Conservation (phyloP, 2,888 invertebrate species). For the Dusona sp. region DNA sequence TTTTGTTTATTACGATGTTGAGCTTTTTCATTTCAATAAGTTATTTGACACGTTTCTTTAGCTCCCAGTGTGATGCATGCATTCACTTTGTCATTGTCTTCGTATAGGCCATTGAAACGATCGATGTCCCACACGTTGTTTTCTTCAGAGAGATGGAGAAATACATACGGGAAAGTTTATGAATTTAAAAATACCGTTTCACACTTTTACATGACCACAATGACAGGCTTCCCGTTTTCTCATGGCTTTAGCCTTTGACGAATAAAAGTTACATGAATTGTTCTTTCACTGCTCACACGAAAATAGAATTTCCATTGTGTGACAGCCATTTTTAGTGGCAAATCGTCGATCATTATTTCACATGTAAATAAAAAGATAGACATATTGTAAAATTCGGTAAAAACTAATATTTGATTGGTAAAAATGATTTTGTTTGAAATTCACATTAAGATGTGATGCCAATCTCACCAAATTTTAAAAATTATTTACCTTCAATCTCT, state of each 20-base stretch:
- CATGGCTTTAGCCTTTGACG: not conserved
- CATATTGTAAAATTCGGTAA: not conserved
- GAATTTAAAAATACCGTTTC: not conserved
- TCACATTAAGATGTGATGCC: not conserved
- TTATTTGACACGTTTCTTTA: conserved; percentile 45
- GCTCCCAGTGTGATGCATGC: conserved; percentile 16
- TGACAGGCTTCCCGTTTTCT: not conserved
- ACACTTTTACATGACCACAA: not conserved
- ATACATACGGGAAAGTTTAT: conserved; percentile 12
- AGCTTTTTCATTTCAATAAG: conserved; percentile 29
- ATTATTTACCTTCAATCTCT: too few relatives aligned
- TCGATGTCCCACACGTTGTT: conserved; percentile 39
- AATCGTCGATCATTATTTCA: not conserved
- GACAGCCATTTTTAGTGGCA: not conserved
- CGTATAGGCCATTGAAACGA: conserved; percentile 57
- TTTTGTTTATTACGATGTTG: conserved; percentile 57
- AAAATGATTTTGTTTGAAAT: not conserved
- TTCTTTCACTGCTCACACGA: not conserved
- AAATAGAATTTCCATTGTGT: not conserved
- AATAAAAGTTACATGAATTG: not conserved
- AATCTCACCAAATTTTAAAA: too few relatives aligned
- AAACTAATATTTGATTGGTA: not conserved
- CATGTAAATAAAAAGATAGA: not conserved
- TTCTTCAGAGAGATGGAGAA: conserved; percentile 25
- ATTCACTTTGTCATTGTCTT: conserved; percentile 43